phyloP scores from a whole-genome alignment of 2,797 vertebrate genomes.

The Acanthurus lineatus region DNA sequence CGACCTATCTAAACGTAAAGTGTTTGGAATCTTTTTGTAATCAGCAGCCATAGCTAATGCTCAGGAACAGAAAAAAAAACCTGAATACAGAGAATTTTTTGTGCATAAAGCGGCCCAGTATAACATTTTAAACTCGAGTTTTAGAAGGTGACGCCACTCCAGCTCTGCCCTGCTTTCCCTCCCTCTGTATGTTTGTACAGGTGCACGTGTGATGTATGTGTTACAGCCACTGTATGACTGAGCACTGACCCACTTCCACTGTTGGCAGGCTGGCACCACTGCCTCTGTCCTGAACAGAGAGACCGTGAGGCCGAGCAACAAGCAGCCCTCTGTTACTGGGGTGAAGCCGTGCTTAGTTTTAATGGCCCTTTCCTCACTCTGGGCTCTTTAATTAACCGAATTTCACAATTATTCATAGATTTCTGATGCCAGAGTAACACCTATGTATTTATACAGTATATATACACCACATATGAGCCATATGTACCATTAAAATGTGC shows the following conservation, averaged over 20 bases:
- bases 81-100: conserved; percentile 20
- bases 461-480: not conserved
- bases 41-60: not conserved
- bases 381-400: conserved; percentile 21
- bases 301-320: conserved; percentile 59
- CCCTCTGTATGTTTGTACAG: conserved; percentile 82
- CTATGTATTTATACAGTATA: not conserved
- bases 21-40: conserved; percentile 10
- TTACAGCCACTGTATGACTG: conserved; percentile 77
- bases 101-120: conserved; percentile 31
- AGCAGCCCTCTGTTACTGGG: conserved; percentile 67
- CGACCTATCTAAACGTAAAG: not conserved
- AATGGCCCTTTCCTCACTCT: conserved; percentile 5
- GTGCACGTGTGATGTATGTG: conserved; percentile 80
- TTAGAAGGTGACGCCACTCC: conserved; percentile 53
- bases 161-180: conserved; percentile 49
- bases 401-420: conserved; percentile 9
- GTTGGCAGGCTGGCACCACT: conserved; percentile 61
- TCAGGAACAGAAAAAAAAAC: conserved; percentile 17
- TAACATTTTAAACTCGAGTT: conserved; percentile 47
- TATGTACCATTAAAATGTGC: not conserved
- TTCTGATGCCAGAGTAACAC: not conserved
- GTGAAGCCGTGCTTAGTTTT: conserved; percentile 23
- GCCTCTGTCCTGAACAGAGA: conserved; percentile 52
- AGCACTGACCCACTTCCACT: conserved; percentile 76